A percentile compares a stretch with the other conserved stretches of the same genome.
These are phyloP conservation scores for Stichodactyla helianthus DNA, from an alignment of 64 coral and sea anemone species.

Conservation along the genomic window DNA sequence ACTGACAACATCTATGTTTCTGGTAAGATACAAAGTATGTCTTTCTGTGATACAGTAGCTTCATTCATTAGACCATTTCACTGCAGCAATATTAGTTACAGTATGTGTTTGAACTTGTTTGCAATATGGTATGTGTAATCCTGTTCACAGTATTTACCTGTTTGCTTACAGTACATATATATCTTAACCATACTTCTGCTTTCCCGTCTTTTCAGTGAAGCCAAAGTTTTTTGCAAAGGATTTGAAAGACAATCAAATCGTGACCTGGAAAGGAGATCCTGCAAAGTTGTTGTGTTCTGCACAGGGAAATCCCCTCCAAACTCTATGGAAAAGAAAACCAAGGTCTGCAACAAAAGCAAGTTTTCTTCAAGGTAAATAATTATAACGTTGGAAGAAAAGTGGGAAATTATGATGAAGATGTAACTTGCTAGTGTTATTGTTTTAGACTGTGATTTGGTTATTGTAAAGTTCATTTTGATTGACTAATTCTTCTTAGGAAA, in stretches of 20 bases:
- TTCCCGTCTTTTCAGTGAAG: too few relatives aligned
- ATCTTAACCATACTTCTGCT: too few relatives aligned
- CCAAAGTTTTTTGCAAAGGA: too few relatives aligned
- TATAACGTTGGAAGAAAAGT: background rate
- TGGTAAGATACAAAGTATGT: background rate
- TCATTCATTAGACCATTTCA: too few relatives aligned
- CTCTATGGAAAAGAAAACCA: background rate
- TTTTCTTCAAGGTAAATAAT: background rate
- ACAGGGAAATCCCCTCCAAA: conserved; percentile 8
- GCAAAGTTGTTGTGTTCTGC: conserved; percentile 16
- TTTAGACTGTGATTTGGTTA: too few relatives aligned
- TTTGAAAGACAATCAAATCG: background rate
- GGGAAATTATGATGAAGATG: background rate
- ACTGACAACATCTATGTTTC: background rate
- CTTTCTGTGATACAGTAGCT: too few relatives aligned
- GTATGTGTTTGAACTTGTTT: too few relatives aligned
- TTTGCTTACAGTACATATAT: too few relatives aligned
- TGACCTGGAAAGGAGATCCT: background rate
- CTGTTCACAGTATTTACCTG: too few relatives aligned
- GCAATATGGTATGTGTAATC: too few relatives aligned
- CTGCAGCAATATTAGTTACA: too few relatives aligned
- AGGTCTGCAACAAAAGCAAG: background rate
- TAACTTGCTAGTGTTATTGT: too few relatives aligned
- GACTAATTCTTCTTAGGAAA: background rate
- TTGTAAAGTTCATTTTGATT: background rate